Evolutionary conservation across 1,140 invertebrate genomes (phyloP), one percentile per base, ranked within the genome.

Genomic region (Laupala kohalensis): DNA sequence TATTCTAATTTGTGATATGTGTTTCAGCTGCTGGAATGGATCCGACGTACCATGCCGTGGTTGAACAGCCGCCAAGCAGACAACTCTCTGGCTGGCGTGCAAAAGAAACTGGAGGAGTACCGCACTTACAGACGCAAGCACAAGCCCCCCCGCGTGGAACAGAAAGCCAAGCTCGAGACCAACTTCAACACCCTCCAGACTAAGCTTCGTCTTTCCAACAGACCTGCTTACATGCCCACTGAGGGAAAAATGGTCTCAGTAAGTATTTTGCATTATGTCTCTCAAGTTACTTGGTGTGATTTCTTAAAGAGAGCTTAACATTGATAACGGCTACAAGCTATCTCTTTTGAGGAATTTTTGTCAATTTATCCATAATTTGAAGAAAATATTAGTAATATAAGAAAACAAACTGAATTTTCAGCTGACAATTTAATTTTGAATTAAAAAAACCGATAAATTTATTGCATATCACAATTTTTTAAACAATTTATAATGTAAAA

Each of bases 171-270:
- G 81, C 86, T 99, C 75, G 97, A 99, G 85, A 98, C 96, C 73
- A 98, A 97, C 83, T 99, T 99, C 86, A 99, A 99, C 83, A 99
- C 97, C 67, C 84, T 99, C 75, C 97, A 99, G 83, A 99, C 97
- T 37, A 96, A 97, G 80, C 84, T 99, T 76, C 89, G 96, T 77
- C 86, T 99, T 29, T 97, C 94, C 78, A 99, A 99, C 83, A 87
- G 97, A 77, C 97, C 97, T 37, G 96, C 97, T 66, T 99, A 98
- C 80, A 92, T 99, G 89, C 97, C 97, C 67, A 98, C 96, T 66
- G 97, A 99, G 83, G 97, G 97, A 76, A 98, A 98, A 84, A 95
- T 97, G 88, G 95, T 99, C 74, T 94, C 93, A 74, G 90, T 92
- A 81, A 85, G 89, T 88, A 79, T 19, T 13, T 9, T 53, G 37